Percentiles rank a stretch among this genome's conserved stretches.
Evolutionary conservation across 2,797 vertebrate species (phyloP).

Genomic region (Acrocephalus scirpaceus): DNA sequence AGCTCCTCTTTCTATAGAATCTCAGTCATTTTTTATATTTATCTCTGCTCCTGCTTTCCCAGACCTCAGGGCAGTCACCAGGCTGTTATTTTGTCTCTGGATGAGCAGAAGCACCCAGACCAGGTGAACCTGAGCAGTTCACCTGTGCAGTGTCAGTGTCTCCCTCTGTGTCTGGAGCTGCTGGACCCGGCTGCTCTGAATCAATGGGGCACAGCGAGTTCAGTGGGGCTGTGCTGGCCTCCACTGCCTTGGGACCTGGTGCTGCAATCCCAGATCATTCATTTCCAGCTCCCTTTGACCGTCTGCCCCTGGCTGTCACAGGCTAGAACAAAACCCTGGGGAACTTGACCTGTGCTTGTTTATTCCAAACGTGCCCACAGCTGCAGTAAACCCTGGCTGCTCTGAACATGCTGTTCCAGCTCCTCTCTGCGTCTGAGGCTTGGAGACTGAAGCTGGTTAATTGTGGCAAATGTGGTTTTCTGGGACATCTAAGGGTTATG

Average conservation of each 20-base stretch:
- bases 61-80: neutral
- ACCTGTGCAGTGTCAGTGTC: neutral
- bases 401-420: neutral
- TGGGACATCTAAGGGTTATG: constrained; percentile 71
- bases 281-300: neutral
- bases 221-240: neutral
- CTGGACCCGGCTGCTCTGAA: accelerated
- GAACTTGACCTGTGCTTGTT: constrained; percentile 51
- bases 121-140: neutral
- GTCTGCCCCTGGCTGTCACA: neutral
- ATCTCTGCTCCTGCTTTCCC: neutral
- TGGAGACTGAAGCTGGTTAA: constrained; percentile 60
- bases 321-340: neutral
- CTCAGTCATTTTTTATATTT: neutral
- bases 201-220: neutral
- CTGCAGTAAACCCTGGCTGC: neutral
- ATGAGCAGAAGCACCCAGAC: neutral
- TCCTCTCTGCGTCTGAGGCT: constrained; percentile 1
- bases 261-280: neutral
- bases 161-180: neutral
- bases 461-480: constrained; percentile 72
- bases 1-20: neutral
- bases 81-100: neutral
- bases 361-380: neutral
- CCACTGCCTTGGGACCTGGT: neutral